phyloP scores from a whole-genome alignment of 1,140 invertebrate genomes.

The Drosophila arizonae region DNA sequence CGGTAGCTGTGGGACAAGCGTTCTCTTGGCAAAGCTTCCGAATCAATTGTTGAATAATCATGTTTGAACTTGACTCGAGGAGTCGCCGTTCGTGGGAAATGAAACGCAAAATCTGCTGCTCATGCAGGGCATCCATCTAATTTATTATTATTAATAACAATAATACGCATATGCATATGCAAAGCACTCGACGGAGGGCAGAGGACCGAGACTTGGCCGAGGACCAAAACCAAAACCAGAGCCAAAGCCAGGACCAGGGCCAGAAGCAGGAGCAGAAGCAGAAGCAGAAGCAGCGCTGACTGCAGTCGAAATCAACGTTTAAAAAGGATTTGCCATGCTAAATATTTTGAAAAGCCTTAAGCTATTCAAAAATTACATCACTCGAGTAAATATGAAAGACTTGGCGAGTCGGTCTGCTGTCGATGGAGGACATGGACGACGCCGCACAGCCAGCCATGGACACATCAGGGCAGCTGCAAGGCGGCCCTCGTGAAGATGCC shows the following conservation, averaged over 20 bases:
- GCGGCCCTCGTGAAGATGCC: conserved; percentile 16
- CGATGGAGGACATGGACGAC: background rate
- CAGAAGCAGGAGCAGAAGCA: no score
- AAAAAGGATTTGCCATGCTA: conserved; percentile 79
- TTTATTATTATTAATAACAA: conserved; percentile 79
- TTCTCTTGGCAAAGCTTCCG: background rate
- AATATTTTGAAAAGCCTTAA: conserved; percentile 75
- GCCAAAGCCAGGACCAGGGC: no score
- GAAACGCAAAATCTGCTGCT: conserved; percentile 24
- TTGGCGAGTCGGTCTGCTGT: conserved; percentile 25
- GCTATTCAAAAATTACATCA: conserved; percentile 80
- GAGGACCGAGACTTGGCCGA: background rate
- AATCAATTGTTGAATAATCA: conserved; percentile 1
- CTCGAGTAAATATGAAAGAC: conserved; percentile 74
- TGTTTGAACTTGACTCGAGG: background rate
- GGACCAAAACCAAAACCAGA: background rate
- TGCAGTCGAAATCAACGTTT: conserved; percentile 69
- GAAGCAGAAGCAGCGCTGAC: conserved; percentile 2
- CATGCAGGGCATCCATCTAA: conserved; percentile 43
- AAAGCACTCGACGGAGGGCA: conserved; percentile 41
- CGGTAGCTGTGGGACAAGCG: background rate
- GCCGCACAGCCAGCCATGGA: background rate
- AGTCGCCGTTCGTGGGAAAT: background rate
- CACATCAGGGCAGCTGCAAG: background rate
- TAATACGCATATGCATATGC: conserved; percentile 66